Conservation (phyloP, 2,888 invertebrate species). For the Heliconius ethilla region DNA sequence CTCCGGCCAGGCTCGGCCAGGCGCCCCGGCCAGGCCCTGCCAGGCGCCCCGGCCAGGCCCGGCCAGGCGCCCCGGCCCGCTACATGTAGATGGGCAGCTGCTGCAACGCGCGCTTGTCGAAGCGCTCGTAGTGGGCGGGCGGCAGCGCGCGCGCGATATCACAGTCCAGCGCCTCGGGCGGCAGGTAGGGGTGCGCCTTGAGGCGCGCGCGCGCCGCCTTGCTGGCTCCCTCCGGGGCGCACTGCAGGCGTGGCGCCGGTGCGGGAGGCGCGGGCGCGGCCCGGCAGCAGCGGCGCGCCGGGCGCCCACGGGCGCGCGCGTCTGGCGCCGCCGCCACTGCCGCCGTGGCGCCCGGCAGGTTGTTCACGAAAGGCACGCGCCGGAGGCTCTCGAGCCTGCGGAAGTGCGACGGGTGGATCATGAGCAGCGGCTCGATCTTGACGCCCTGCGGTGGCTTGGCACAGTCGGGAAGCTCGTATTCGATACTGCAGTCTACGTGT, state of each 20-base stretch:
- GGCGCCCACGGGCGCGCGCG: slow-evolving; percentile 54
- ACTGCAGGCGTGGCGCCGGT: slow-evolving; percentile 53
- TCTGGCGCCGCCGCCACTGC: slow-evolving; percentile 77
- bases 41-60: slow-evolving; percentile 27
- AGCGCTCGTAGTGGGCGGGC: slow-evolving; percentile 73
- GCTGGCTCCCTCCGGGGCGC: slow-evolving; percentile 48
- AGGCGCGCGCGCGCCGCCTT: slow-evolving; percentile 53
- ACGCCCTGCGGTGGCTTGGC: slow-evolving; percentile 93
- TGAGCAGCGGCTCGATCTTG: slow-evolving; percentile 91
- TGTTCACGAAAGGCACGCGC: slow-evolving; percentile 91
- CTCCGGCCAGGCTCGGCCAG: too few species aligned
- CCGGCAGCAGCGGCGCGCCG: slow-evolving; percentile 53
- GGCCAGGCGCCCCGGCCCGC: slow-evolving; percentile 54
- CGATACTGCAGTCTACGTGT: slow-evolving; percentile 95
- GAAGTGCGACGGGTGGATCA: slow-evolving; percentile 95
- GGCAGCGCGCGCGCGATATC: slow-evolving; percentile 74
- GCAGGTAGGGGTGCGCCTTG: slow-evolving; percentile 58
- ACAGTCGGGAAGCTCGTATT: slow-evolving; percentile 94
- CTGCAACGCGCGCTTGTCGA: slow-evolving; percentile 78
- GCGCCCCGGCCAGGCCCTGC: too few species aligned
- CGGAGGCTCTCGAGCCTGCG: slow-evolving; percentile 92
- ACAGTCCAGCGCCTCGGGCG: slow-evolving; percentile 65
- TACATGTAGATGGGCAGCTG: slow-evolving; percentile 81
- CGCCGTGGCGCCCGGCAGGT: slow-evolving; percentile 84
- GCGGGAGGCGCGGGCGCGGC: slow-evolving; percentile 47